Base-by-base conservation (phyloP, 2,113 vertebrate genomes). In the Gobio gobio region DNA sequence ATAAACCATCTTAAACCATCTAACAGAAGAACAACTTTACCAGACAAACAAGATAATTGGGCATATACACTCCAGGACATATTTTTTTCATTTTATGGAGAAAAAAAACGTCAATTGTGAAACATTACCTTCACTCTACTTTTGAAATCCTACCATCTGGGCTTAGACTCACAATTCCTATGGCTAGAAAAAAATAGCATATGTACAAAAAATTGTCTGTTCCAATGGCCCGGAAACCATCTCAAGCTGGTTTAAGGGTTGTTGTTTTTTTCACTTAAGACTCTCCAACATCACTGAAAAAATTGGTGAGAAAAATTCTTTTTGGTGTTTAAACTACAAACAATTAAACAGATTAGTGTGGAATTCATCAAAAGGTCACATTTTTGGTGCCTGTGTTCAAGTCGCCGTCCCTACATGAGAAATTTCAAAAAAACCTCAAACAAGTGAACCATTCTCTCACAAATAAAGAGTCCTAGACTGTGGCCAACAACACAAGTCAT, bases 401-500 rank as follows among this genome's bases (percentile, higher is more conserved):
- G 54, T 56, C 6, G 18, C 33, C 13, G 0, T 5, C 13, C 1
- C 22, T 61, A 33, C 22, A 59, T 20, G 26, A 36, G 26, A 36
- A 10, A 43, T 26, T 70, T 70, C 1, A 33, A 64, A 79, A 61
- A 26, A 6, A 7, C 58, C 40, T 80, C 18, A 51, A 54, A 51
- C 74, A 54, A 10, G n/a, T 33, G 3, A 76, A 76, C 54, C 74
- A 2, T 43, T 59, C 49, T 43, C 33, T 59, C 54, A 40, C 18
- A n/a, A 20, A 78, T 43, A 58, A 78, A 54, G 29, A 36, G 54
- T 59, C 47, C 47, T 29, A 75, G 47, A 29, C 29, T 40, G 76
- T 18, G 29, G 54, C 33, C 36, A 75, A 88, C 85, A 81, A 85
- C 84, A 43, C 9, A 2, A 49, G 88, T 88, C 85, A 86, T 78